Percentiles rank a stretch among this genome's conserved stretches.
Evolutionary conservation across 2,797 vertebrate species (phyloP).

Genomic region (Danio tinwini): DNA sequence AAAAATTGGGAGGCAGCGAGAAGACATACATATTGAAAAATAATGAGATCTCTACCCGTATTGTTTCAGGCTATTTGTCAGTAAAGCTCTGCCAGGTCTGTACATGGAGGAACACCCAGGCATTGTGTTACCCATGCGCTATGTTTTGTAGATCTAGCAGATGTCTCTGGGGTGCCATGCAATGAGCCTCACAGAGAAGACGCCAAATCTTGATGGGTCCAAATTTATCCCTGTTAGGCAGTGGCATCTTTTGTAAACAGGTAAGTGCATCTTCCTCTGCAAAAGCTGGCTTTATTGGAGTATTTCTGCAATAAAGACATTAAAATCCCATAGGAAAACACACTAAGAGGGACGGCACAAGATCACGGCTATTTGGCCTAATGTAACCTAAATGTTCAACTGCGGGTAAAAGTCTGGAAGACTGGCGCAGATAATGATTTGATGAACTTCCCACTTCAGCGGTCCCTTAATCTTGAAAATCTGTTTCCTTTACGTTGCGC

Average conservation of each 20-base stretch:
- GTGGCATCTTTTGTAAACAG: neutral
- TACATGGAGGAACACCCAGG: neutral
- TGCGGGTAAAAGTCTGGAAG: constrained; percentile 16
- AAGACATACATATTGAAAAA: constrained; percentile 44
- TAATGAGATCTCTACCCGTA: constrained; percentile 40
- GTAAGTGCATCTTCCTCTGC: neutral
- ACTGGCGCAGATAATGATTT: constrained; percentile 62
- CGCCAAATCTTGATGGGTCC: constrained; percentile 4
- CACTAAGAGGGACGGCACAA: neutral
- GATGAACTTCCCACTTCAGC: constrained; percentile 66
- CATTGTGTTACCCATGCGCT: constrained; percentile 15
- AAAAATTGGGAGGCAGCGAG: neutral
- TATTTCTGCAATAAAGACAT: neutral
- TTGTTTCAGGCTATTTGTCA: constrained; percentile 37
- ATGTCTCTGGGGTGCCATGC: constrained; percentile 13
- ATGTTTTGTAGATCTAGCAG: constrained; percentile 13
- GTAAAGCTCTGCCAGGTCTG: constrained; percentile 23
- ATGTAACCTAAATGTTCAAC: constrained; percentile 35
- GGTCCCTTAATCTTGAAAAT: constrained; percentile 69
- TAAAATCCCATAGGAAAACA: constrained; percentile 2
- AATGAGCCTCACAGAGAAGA: neutral
- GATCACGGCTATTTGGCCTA: constrained; percentile 4
- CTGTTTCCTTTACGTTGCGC: constrained; percentile 70
- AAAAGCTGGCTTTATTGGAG: neutral
- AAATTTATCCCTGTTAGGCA: constrained; percentile 13